phyloP scores from a whole-genome alignment of 1,140 invertebrate species.

The Hetaerina americana region DNA sequence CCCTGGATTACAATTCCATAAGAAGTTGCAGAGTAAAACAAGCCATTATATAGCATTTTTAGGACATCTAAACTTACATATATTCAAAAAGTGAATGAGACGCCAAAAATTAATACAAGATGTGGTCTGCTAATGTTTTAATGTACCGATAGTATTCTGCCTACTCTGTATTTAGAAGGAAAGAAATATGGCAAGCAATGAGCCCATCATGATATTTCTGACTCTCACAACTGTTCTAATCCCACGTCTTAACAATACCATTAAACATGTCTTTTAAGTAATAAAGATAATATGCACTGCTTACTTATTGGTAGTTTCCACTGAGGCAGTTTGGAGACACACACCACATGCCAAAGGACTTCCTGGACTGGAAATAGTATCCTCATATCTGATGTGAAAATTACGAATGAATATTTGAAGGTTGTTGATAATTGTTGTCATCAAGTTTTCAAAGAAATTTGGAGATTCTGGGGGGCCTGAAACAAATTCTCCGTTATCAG shows the following conservation, averaged over 20 bases:
- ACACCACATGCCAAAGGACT: constrained; percentile 58
- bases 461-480: constrained; percentile 21
- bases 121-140: too few species aligned
- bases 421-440: constrained; percentile 63
- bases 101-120: too few species aligned
- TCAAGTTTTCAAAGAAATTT: constrained; percentile 53
- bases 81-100: too few species aligned
- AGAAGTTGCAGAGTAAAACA: too few species aligned
- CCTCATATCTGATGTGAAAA: constrained; percentile 73
- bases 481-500: too few species aligned
- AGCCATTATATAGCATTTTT: too few species aligned
- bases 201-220: background rate
- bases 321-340: constrained; percentile 63
- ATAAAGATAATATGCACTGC: constrained; percentile 15
- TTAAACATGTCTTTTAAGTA: background rate
- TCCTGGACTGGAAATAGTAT: constrained; percentile 48
- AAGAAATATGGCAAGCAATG: too few species aligned
- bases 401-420: constrained; percentile 67
- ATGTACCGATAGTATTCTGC: too few species aligned
- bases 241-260: background rate
- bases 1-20: too few species aligned
- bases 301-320: constrained; percentile 69
- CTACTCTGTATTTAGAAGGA: too few species aligned
- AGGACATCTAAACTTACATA: too few species aligned
- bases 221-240: background rate